Base-by-base conservation (phyloP, 53 echinoderm and acorn worm genomes). In the Crossaster papposus region DNA sequence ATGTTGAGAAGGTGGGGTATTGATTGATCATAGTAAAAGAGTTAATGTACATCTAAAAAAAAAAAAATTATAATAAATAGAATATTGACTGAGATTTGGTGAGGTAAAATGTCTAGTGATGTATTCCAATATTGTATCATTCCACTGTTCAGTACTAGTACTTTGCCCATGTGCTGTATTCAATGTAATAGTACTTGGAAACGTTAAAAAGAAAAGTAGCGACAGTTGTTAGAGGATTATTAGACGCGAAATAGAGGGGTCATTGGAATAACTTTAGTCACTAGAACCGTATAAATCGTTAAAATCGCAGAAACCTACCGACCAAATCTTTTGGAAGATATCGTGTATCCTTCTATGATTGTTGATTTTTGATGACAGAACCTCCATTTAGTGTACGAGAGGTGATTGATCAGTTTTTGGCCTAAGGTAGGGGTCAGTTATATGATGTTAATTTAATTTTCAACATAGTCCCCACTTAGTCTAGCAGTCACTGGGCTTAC, bases 131-230 rank as follows among this genome's bases (percentile, higher is more conserved):
- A 54, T 29, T 30, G 26, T 81, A 62, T 30, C 55, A 33, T 58
- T 32, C 33, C 34, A 22, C 29, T 81, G 81, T 81, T 32, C 58
- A 81, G 81, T 64, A 33, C 81, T 81, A 63, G 81, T 58, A 24
- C 53, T 31, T 79, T 30, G 52, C 9, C 53, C 79, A 62, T 81
- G 81, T 55, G 62, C 20, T 30, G 81, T 81, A 81, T 81, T 63
- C 63, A 35, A 31, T 14, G 81, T 63, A 32, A 22, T 29, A 74
- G 34, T 74, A 74, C 74, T 35, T 74, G 14, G 1, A 44, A 44
- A 44, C 28, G 11, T 68, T 68, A 28, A 26, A 23, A 68, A 68
- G 4, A 26, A 26, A 68, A 68, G 68, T 68, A 68, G 68, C 22
- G 3, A 68, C 68, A 14, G 58, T 58, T 58, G 58, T 44, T 44